Evolutionary conservation across 2,113 vertebrate species (phyloP), one percentile per base, ranked within the genome.

Genomic region (Eleginops maclovinus): DNA sequence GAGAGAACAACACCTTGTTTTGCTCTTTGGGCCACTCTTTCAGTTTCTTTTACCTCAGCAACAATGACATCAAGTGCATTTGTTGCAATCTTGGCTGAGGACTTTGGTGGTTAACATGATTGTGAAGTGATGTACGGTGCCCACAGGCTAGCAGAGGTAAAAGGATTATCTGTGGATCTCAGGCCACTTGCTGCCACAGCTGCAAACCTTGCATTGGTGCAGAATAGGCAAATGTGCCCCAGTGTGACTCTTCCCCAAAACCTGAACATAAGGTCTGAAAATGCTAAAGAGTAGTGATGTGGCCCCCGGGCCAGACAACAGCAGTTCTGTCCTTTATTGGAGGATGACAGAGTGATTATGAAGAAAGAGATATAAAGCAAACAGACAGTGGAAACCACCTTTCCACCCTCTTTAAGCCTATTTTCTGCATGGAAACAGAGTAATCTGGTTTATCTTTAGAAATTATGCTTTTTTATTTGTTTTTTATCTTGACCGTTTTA

Each of bases 211-310:
- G 49, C 71, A 72, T 75, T 43, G 75, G 69, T 84, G 66, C 77
- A 70, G 75, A 71, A 49, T 40, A 85, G 84, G 59, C 66, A 80
- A 80, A 79, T 61, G 64, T 72, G 46, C 31, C 71, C 40, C 77
- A 41, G 36, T 86, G 74, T 77, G 81, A 82, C 86, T 69, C 63
- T 59, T 75, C 54, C 49, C 47, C 46, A 66, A 21, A 77, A 79
- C 72, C 73, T 54, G 66, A 78, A 68, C 43, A 60, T 64, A 78
- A 58, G 70, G 58, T 65, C 50, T 85, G 84, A 58, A 94, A 94
- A 95, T 93, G 91, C 79, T 91, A 94, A 94, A 94, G 92, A 91
- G 89, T 92, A 89, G 77, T 77, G 53, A 21, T 51, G 55, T 88
- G 66, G 85, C 94, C 91, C 51, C 53, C 14, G 89, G 91, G 88